Base-by-base conservation (phyloP, 1,140 invertebrate genomes). In the Drosophila guanche region DNA sequence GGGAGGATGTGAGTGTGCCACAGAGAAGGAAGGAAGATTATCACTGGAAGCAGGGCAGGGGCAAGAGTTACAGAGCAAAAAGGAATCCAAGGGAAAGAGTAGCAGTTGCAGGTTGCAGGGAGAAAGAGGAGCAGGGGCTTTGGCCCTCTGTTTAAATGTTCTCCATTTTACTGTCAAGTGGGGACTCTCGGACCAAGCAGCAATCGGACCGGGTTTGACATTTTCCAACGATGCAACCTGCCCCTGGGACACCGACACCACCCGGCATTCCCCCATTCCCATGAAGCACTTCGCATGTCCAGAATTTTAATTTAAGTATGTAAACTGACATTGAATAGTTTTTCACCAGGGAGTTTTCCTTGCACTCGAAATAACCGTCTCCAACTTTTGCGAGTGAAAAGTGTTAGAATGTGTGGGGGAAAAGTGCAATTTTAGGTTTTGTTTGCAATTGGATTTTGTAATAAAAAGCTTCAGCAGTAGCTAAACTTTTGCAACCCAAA, bases 311-410 rank as follows among this genome's bases (percentile, higher is more conserved):
- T 88, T 88, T 83, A 88, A 88, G 79, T 88, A 83, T 88, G 84
- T 89, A 88, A 88, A 88, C 84, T 88, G 83, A 88, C 83, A 88
- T 88, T 88, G 84, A 88, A 88, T 88, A 84, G 79, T 84, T 84
- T 79, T 70, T 55, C 57, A 23, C 66, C 66, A 68, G 66, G 71
- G 51, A 66, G 54, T 62, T 54, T 79, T 84, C 76, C 61, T 72
- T 85, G 76, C 29, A 52, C 16, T 6, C 50, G 2, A 6, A 52
- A 52, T n/a, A 51, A 29, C 42, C 65, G 66, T 20, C 16, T 20
- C 16, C 16, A 20, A 1, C 16, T 20, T 20, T 37, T 37, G 3
- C 8, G 3, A 1, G 1, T 8, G 3, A 37, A 37, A 37, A 37
- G 33, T 10, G 33, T 68, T 63, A 67, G 56, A 55, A 33, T 41